Evolutionary conservation across 2,888 invertebrate species (phyloP), one percentile per base, ranked within the genome.

Genomic region (Cybosia mesomella): DNA sequence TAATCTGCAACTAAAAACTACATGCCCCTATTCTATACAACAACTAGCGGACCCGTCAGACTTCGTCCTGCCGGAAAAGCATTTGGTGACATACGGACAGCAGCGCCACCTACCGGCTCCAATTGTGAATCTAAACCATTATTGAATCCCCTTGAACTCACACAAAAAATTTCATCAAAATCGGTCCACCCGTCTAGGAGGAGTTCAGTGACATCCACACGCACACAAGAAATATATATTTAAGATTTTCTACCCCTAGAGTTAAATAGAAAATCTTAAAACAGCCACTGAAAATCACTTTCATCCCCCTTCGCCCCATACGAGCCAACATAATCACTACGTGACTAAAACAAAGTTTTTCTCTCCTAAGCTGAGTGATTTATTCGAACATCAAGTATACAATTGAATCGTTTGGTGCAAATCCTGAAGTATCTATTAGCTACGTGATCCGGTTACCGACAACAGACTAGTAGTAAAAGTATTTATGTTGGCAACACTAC

Each of bases 351-450:
- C 81, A 81, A 83, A 80, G 67, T 76, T 73, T 70, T 68, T 75
- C 70, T 73, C 66, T 75, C 71, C 72, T 74, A 69, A 72, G 64
- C 69, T 65, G 69, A 87, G 86, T 91, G 91, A 91, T 91, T 91
- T 91, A 91, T 89, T 86, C 76, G 75, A 82, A 83, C 89, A 89
- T 91, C 89, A 87, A 83, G 81, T 83, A 76, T 74, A 85, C 89
- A 91, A 91, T 90, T 89, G 90, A 90, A 91, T 88, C 89, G 88
- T 83, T 87, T 82, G 76, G 79, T 81, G 82, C 87, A 85, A 89
- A 88, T 81, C 76, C 82, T 81, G 86, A 89, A 90, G 90, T 89
- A 89, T 89, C 91, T 91, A 91, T 90, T 90, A 88, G 82, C 69
- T 85, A 90, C 91, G 91, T 91, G 91, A 78, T 75, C 69, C 65